A percentile compares a stretch with the other conserved stretches of the same genome.
phyloP scores from a whole-genome alignment of 2,797 vertebrate genomes.

The Coluber constrictor region DNA sequence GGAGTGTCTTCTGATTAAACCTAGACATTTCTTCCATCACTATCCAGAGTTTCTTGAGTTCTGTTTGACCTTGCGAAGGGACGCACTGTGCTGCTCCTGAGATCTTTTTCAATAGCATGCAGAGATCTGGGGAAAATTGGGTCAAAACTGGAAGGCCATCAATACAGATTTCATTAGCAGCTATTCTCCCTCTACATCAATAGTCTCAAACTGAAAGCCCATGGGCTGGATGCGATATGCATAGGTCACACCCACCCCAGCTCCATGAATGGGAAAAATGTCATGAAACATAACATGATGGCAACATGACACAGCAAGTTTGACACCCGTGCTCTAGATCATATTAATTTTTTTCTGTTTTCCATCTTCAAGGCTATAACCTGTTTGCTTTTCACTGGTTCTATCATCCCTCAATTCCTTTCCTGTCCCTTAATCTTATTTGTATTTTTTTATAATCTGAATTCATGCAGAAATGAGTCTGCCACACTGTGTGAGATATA shows the following conservation, averaged over 20 bases:
- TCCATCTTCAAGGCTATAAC: constrained; percentile 12
- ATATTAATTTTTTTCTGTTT: background rate
- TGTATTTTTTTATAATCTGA: background rate
- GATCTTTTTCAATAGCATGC: background rate
- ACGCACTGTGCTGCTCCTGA: constrained; percentile 40
- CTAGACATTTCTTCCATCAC: constrained; percentile 46
- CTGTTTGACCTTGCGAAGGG: constrained; percentile 37
- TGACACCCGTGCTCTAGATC: background rate
- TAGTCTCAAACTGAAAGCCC: too few relatives aligned
- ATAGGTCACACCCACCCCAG: too few relatives aligned
- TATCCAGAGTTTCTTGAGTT: constrained; percentile 34
- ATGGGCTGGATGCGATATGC: too few relatives aligned
- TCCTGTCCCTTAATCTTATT: background rate
- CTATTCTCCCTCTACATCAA: background rate
- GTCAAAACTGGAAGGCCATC: constrained; percentile 26
- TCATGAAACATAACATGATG: too few relatives aligned
- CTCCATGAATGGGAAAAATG: too few relatives aligned
- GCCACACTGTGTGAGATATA: background rate
- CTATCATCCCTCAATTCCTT: constrained; percentile 12
- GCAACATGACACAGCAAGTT: too few relatives aligned
- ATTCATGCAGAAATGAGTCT: background rate
- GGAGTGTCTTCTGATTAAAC: constrained; percentile 65
- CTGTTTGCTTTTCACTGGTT: background rate
- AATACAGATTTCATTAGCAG: constrained; percentile 14
- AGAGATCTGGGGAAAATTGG: background rate